Base-by-base conservation (phyloP, 2,113 vertebrate genomes). In the Podarcis raffonei region DNA sequence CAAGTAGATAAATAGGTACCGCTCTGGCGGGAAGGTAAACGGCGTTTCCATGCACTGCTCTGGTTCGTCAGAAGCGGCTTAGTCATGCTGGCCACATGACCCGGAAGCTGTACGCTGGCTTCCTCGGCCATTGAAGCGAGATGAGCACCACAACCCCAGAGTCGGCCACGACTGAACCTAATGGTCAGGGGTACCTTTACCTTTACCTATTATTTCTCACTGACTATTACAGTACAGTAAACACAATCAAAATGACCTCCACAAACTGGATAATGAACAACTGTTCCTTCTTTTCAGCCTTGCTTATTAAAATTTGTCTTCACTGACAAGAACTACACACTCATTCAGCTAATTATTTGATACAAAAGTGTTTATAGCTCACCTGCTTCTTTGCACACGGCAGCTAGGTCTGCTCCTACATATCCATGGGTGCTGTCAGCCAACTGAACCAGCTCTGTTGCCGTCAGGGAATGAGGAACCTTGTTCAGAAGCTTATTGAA, bases 371-470 rank as follows among this genome's bases (percentile, higher is more conserved):
- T 30, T 27, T 7, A 32, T 84, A 30, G 87, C 98, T 98, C 91
- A 98, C 99, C 99, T 92, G 99, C 98, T 93, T 99, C 99, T 84
- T 99, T 98, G 95, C 98, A 99, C 91, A 99, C 94, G 8, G 98
- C 98, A 76, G 97, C 97, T 25, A 99, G 96, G 92, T 99, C 99
- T 0, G 99, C 98, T 35, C 98, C 99, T 11, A 99, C 98, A 0
- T 99, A 99, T 77, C 99, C 99, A 3, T 99, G 98, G 0, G 98
- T 96, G 0, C 89, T 92, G 1, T 98, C 97, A 1, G 98, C 98
- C 92, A 99, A 92, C 23, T 95, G 97, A 0, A 22, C 84, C 93
- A 99, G 81, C 82, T 99, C 97, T 1, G 94, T 91, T 0, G 89
- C 25, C 7, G 91, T 96, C 89, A 98, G 96, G 0, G 81, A 93